Evolutionary conservation across 2,797 vertebrate species (phyloP), one percentile per base, ranked within the genome.

Genomic region (Neosilurus hyrtlii): DNA sequence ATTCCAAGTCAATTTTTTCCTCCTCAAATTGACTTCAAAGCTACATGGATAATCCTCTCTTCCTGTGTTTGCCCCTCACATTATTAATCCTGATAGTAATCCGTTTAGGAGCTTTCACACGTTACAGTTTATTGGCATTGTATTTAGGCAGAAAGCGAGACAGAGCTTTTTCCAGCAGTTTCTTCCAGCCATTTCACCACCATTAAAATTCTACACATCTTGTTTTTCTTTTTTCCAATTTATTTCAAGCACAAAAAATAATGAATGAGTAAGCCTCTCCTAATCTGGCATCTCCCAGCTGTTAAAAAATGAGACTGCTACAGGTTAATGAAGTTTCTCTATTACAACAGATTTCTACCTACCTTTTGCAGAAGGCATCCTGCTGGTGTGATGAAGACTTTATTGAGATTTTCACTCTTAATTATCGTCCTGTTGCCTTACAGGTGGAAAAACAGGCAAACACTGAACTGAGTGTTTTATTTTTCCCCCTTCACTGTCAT

Each of bases 81-180:
- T 93, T 93, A 94, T 93, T 94, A 94, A 94, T 93, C 92, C 91
- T 72, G 87, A 92, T 93, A 93, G 92, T 94, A 94, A 94, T 94
- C 93, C 92, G 76, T 92, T 94, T 93, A 94, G 89, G 89, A 37
- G 89, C 91, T 92, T 93, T 93, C 90, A 91, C 87, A 90, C 90
- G 71, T 86, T 62, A 87, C 86, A 91, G 90, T 93, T 93, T 92
- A 89, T 92, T 91, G 90, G 86, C 88, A 87, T 92, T 92, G 90
- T 91, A 87, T 86, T 61, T 78, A 85, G 87, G 86, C 81, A 83
- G 86, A 83, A 90, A 87, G 88, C 49, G 61, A 73, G 18, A 35
- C 84, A 12, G 85, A 86, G 74, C 79, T 84, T 87, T 88, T 43
- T 63, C 84, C 85, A 66, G 72, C 63, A 62, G 71, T 9, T 68